These are phyloP conservation scores for Lophochroa leadbeateri DNA, from an alignment of 2,113 vertebrate species.

Conservation along the genomic window DNA sequence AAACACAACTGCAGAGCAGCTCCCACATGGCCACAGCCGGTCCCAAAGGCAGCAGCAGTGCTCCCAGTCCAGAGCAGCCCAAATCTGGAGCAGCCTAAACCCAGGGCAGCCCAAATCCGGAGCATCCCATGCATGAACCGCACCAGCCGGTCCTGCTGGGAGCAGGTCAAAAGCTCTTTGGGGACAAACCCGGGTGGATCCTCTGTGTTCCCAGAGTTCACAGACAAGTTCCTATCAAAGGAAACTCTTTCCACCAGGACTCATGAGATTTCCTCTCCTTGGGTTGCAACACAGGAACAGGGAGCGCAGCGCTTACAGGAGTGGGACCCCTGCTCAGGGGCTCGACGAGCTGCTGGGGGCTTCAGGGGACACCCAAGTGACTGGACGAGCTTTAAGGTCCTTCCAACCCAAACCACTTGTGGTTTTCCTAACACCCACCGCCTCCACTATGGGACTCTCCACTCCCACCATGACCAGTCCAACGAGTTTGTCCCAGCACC, in stretches of 20 bases:
- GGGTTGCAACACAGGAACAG: background rate
- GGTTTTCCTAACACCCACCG: fast-evolving
- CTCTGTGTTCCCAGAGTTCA: background rate
- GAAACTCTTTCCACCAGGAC: background rate
- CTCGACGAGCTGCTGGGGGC: fast-evolving
- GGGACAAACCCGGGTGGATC: no score
- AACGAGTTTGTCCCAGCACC: background rate
- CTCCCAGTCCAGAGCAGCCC: background rate
- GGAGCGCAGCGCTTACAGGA: background rate
- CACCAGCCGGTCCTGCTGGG: no score
- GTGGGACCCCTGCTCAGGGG: background rate
- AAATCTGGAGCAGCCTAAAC: background rate
- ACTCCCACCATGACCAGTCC: background rate
- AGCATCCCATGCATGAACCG: background rate
- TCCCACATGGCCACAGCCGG: fast-evolving
- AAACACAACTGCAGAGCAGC: background rate
- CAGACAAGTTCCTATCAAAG: background rate
- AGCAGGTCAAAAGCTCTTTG: no score
- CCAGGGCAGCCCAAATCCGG: background rate
- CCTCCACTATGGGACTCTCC: background rate
- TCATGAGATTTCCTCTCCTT: slow-evolving; percentile 8
- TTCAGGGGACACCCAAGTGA: background rate
- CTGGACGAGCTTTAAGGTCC: background rate
- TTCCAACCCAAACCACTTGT: background rate
- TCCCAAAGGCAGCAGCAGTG: background rate